Conservation (phyloP, 2,797 vertebrate species). For the Borostomias antarcticus region DNA sequence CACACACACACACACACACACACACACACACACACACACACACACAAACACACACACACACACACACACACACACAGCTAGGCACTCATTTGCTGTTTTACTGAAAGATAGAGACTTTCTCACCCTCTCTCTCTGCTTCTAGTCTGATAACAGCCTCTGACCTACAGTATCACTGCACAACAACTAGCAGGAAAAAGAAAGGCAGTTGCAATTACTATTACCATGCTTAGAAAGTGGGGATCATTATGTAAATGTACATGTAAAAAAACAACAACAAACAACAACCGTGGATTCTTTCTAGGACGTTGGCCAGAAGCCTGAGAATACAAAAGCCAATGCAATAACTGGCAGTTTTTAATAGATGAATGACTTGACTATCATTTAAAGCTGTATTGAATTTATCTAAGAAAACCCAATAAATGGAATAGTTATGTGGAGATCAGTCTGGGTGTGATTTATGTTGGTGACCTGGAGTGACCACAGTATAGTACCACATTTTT, state of each 20-base stretch:
- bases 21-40: neutral
- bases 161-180: slow-evolving; percentile 50
- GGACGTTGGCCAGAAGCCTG: slow-evolving; percentile 45
- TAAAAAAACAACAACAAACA: neutral
- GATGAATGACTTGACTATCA: slow-evolving; percentile 50
- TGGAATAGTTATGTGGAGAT: slow-evolving; percentile 43
- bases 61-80: slow-evolving; percentile 2
- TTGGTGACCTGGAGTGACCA: neutral
- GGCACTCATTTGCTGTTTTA: slow-evolving; percentile 16
- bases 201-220: slow-evolving; percentile 45
- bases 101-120: slow-evolving; percentile 26
- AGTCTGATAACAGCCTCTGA: slow-evolving; percentile 40
- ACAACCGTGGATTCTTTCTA: slow-evolving; percentile 48
- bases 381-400: slow-evolving; percentile 59
- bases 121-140: slow-evolving; percentile 9
- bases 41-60: slow-evolving; percentile 1
- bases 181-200: slow-evolving; percentile 38
- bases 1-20: slow-evolving; percentile 13
- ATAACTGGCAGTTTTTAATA: slow-evolving; percentile 75
- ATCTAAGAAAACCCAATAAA: slow-evolving; percentile 75
- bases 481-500: slow-evolving; percentile 19
- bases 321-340: slow-evolving; percentile 65
- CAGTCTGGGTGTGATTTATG: slow-evolving; percentile 17
- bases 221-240: slow-evolving; percentile 25
- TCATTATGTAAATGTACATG: slow-evolving; percentile 51